Conservation (phyloP, 1,140 invertebrate species). For the Teleopsis dalmanni region DNA sequence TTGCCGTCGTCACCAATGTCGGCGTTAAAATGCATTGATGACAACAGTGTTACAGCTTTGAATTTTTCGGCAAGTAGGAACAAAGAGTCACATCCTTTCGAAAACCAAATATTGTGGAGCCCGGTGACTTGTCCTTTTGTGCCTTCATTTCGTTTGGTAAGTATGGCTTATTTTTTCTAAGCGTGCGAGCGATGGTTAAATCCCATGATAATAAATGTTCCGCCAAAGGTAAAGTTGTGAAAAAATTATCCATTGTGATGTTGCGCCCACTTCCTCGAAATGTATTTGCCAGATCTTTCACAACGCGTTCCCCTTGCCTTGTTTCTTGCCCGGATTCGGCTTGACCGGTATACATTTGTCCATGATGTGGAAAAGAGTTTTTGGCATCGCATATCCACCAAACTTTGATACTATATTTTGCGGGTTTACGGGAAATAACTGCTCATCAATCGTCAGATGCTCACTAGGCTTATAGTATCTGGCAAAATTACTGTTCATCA, state of each 20-base stretch:
- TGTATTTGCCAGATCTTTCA: not conserved
- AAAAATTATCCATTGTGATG: constrained; percentile 21
- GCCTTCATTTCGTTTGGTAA: constrained; percentile 12
- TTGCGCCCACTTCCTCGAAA: constrained; percentile 15
- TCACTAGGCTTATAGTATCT: no score
- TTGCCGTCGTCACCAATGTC: constrained; percentile 11
- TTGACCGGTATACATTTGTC: constrained; percentile 20
- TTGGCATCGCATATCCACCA: not conserved
- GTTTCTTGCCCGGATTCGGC: not conserved
- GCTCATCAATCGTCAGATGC: not conserved
- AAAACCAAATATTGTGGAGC: constrained; percentile 2
- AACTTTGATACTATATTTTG: not conserved
- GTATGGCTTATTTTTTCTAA: constrained; percentile 17
- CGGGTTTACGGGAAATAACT: not conserved
- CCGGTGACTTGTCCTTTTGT: constrained; percentile 8
- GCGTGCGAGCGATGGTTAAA: constrained; percentile 10
- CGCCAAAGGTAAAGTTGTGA: constrained; percentile 14
- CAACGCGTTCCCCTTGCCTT: not conserved
- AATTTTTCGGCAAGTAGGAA: not conserved
- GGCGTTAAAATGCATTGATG: constrained; percentile 14
- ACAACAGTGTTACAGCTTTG: constrained; percentile 15
- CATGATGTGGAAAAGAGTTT: constrained; percentile 2
- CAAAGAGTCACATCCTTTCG: not conserved
- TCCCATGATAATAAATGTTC: constrained; percentile 13
- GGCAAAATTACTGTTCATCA: no score